These are phyloP conservation scores for Etheostoma nigrum DNA, from an alignment of 2,797 vertebrate genomes.

Conservation along the genomic window DNA sequence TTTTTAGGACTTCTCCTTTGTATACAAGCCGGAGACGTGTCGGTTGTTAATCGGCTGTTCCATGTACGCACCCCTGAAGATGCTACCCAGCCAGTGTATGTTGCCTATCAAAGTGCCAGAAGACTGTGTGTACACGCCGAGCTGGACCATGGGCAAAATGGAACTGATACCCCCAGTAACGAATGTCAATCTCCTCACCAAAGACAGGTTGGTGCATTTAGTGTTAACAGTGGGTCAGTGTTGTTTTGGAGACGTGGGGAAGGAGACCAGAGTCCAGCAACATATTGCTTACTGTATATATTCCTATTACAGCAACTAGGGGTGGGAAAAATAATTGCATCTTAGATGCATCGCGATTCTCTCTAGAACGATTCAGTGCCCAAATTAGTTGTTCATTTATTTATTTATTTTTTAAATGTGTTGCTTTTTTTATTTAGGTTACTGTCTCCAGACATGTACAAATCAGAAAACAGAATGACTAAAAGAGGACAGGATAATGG, in stretches of 20 bases:
- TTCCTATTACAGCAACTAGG: not conserved
- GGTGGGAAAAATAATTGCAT: too few species aligned
- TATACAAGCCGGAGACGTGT: conserved; percentile 93
- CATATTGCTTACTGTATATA: not conserved
- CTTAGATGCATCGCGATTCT: too few species aligned
- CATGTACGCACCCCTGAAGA: conserved; percentile 97
- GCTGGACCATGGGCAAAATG: conserved; percentile 96
- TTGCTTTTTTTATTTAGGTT: too few species aligned
- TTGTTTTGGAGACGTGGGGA: not conserved
- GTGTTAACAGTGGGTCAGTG: not conserved
- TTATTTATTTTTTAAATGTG: too few species aligned
- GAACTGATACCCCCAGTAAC: conserved; percentile 93
- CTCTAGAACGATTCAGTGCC: too few species aligned
- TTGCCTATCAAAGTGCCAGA: conserved; percentile 94
- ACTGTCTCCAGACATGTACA: too few species aligned
- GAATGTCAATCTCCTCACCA: conserved; percentile 91
- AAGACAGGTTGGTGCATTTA: conserved; percentile 89
- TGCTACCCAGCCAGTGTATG: conserved; percentile 95
- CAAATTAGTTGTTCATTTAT: too few species aligned
- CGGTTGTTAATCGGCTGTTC: conserved; percentile 94
- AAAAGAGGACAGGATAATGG: too few species aligned
- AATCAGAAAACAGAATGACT: too few species aligned
- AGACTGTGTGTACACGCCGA: conserved; percentile 96
- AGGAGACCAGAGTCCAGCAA: not conserved
- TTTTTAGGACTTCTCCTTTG: conserved; percentile 95